Percentiles rank a stretch among this genome's conserved stretches.
These are phyloP conservation scores for Bellardia bayeri DNA, from an alignment of 2,888 invertebrate species.

Conservation along the genomic window DNA sequence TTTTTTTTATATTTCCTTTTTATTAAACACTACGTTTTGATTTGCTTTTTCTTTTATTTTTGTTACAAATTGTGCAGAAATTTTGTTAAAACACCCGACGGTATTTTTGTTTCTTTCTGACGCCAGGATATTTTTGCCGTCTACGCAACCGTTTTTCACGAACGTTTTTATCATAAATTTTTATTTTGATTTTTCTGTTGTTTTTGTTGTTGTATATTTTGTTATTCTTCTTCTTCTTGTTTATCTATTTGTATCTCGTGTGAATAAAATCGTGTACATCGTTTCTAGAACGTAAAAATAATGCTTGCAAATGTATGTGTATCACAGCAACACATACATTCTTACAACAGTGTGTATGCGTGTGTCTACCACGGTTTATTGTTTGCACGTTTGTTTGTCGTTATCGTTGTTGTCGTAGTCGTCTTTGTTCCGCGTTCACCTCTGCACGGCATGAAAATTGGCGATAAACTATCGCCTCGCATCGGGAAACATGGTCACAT, in stretches of 20 bases:
- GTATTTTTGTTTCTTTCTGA: slow-evolving; percentile 61
- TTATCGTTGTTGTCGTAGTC: slow-evolving; percentile 73
- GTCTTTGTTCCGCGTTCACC: slow-evolving; percentile 83
- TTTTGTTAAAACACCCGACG: slow-evolving; percentile 58
- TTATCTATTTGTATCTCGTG: slow-evolving; percentile 66
- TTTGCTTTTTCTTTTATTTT: slow-evolving; percentile 5
- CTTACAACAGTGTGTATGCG: not conserved
- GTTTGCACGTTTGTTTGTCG: slow-evolving; percentile 60
- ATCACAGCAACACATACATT: slow-evolving; percentile 12
- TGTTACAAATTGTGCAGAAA: slow-evolving; percentile 45
- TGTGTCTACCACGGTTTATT: slow-evolving; percentile 43
- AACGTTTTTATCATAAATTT: slow-evolving; percentile 74
- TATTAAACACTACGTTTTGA: not conserved
- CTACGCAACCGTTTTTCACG: slow-evolving; percentile 73
- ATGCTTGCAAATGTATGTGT: slow-evolving; percentile 8
- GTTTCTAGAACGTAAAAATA: slow-evolving; percentile 57
- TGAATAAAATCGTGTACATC: slow-evolving; percentile 71
- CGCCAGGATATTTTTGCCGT: slow-evolving; percentile 70
- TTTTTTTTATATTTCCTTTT: not conserved
- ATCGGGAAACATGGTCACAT: slow-evolving; percentile 83
- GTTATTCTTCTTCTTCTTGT: slow-evolving; percentile 57
- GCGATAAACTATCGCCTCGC: slow-evolving; percentile 85
- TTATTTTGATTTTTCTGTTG: slow-evolving; percentile 56
- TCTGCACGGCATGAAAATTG: slow-evolving; percentile 85
- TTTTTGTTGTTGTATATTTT: slow-evolving; percentile 73